Base-by-base conservation (phyloP, 2,797 vertebrate genomes). In the Thunnus albacares region DNA sequence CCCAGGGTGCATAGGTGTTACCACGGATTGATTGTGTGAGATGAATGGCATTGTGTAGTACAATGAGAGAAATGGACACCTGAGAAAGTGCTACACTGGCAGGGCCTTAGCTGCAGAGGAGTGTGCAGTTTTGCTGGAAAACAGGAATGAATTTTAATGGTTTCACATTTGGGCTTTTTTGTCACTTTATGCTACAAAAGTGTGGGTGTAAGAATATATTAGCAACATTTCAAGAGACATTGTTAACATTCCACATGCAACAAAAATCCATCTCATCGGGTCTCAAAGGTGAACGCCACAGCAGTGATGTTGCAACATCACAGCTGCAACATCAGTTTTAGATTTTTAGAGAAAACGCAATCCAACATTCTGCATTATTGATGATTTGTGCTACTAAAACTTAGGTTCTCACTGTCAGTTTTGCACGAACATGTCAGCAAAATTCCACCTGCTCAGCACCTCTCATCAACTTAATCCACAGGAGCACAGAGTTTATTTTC, bases 1-100 rank as follows among this genome's bases (percentile, higher is more conserved):
- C 72, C 51, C 68, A 35, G 71, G 73, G 47, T 63, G 15, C 20
- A 41, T 38, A 80, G 63, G 67, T 77, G 74, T 79, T 83, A 43
- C 59, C 51, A 2, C 18, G 22, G 51, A 62, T 77, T 51, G 55
- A 83, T 79, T 82, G 80, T 77, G 74, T 78, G 55, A 74, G 63
- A 70, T 70, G 77, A 88, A 81, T 3, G 53, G 63, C 72, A 90
- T 88, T 92, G 84, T 91, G 84, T 60, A 17, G 38, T 56, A 20
- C 72, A 70, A 24, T 47, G 56, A 71, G 56, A 87, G 67, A 86
- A 75, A 71, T 63, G 45, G 59, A 92, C 81, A 86, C 76, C 84
- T 84, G 80, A 85, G 84, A 84, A 90, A 85, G 73, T 66, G 60
- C 60, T 13, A 30, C 62, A n/a, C 18, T 33, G 41, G 71, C 75